Evolutionary conservation across 1,140 invertebrate genomes (phyloP), one percentile per base, ranked within the genome.

Genomic region (Aphelinus certus): DNA sequence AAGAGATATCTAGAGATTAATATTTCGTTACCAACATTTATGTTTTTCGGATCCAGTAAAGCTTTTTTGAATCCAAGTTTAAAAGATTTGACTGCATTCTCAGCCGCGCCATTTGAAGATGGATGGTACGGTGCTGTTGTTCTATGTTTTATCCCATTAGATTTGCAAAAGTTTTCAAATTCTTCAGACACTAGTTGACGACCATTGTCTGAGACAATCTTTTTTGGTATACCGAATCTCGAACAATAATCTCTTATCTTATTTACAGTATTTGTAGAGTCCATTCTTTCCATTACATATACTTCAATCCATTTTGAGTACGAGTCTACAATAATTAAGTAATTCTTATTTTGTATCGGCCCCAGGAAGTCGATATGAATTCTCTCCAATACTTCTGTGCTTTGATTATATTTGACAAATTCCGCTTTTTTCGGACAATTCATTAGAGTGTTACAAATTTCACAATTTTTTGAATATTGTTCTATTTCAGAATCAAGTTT

Each of bases 261-360:
- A n/a, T 64, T 57, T 26, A 78, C 73, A 10, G 75, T 78, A 9
- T 42, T 63, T 57, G 46, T 26, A 1, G 64, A 9, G 61, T 49
- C 47, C 7, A 60, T 71, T 6, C 43, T 57, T 42, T 47, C 56
- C 64, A 75, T 71, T n/a, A 48, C 1, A 49, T 71, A 75, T 2
- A 68, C 64, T n/a, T 77, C 67, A 4, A 53, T 26, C 86, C 87
- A 89, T 75, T 88, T 88, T 0, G 85, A 85, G 76, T 80, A 81
- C 2, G 85, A 79, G 75, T 89, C 87, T 3, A 87, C 80, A 89
- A 26, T 73, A 0, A 88, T 69, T 5, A 88, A 71, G 67, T 83
- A 86, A 61, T 75, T 74, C 47, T 75, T 77, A 53, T 77, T 79
- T 46, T 79, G 66, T 55, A 86, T 81, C 3, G 83, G 83, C 61